Evolutionary conservation across 2,113 vertebrate species (phyloP).

Genomic region (Charina bottae): DNA sequence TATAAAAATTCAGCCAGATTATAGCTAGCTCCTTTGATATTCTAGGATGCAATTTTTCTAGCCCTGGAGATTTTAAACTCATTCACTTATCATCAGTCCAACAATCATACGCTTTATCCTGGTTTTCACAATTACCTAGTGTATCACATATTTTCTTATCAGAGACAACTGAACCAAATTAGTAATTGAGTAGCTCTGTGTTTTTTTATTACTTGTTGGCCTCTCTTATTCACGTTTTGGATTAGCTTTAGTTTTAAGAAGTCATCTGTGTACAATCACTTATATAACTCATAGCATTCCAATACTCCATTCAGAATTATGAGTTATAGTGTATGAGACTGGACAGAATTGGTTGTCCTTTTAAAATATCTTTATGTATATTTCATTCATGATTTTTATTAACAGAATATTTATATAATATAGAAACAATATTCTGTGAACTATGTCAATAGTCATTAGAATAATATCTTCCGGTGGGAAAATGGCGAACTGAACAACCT

Average conservation of each 20-base stretch:
- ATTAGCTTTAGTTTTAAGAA: slow-evolving; percentile 23
- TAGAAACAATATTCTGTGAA: background rate
- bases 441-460: background rate
- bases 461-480: too few species aligned
- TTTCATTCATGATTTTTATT: background rate
- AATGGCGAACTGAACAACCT: too few species aligned
- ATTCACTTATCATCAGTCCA: background rate
- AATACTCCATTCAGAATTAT: background rate
- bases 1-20: background rate
- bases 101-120: background rate
- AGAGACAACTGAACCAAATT: background rate
- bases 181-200: background rate
- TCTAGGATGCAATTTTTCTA: background rate
- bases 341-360: background rate
- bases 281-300: background rate
- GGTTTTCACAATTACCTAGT: background rate
- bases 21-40: background rate
- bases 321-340: background rate
- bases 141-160: background rate
- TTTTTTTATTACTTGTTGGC: background rate
- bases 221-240: slow-evolving; percentile 25
- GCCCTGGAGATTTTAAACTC: background rate
- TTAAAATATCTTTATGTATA: background rate
- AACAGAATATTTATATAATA: background rate
- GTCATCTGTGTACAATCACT: slow-evolving; percentile 7